Conservation (phyloP, 2,113 vertebrate species). For the Scomber colias region DNA sequence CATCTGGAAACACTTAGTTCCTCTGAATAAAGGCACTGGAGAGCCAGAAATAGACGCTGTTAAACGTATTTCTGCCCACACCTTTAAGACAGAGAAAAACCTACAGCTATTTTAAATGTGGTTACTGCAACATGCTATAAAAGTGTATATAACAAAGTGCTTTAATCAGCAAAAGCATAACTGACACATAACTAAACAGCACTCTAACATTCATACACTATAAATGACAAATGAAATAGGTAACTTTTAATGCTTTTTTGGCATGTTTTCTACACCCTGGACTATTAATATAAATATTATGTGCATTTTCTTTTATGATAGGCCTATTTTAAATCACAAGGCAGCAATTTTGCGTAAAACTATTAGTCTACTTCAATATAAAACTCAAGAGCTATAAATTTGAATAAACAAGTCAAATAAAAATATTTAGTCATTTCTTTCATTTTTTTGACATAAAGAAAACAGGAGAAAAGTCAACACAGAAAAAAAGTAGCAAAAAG, state of each 20-base stretch:
- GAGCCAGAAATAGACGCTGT: conserved; percentile 88
- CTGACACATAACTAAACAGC: not conserved
- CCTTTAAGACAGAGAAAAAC: conserved; percentile 53
- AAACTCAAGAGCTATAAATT: too few species aligned
- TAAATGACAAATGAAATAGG: not conserved
- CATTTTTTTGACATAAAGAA: not conserved
- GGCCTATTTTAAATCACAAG: not conserved
- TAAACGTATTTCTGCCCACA: conserved; percentile 79
- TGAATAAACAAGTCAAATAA: not conserved
- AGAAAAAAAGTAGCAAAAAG: not conserved
- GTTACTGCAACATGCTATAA: conserved; percentile 22
- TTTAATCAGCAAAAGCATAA: conserved; percentile 17
- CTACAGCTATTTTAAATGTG: conserved; percentile 58
- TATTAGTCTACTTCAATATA: too few species aligned
- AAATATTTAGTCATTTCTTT: not conserved
- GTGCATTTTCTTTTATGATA: not conserved
- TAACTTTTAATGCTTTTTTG: not conserved
- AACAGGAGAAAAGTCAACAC: not conserved
- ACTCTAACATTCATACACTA: too few species aligned
- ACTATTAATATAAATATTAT: not conserved
- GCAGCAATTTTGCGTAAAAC: too few species aligned
- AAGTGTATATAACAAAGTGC: conserved; percentile 2
- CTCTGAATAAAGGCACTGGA: conserved; percentile 87
- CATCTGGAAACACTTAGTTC: conserved; percentile 96
- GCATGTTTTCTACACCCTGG: not conserved